phyloP scores from a whole-genome alignment of 2,797 vertebrate species.

The Rallus crepitans region DNA sequence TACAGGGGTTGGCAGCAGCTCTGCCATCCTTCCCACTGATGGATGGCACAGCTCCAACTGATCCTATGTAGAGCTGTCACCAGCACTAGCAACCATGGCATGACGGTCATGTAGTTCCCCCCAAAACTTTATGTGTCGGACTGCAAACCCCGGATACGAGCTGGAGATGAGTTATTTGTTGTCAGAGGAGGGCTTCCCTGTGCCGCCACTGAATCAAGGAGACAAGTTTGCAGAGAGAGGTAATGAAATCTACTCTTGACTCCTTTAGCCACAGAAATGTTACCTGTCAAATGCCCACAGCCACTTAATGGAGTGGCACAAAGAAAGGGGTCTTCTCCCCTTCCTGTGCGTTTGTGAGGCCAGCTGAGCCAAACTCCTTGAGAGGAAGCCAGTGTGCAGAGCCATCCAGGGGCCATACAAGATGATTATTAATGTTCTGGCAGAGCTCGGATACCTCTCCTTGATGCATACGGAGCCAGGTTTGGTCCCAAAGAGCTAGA shows the following conservation, averaged over 20 bases:
- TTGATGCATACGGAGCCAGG: not conserved
- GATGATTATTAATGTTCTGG: not conserved
- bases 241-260: not conserved
- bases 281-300: not conserved
- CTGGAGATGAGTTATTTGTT: not conserved
- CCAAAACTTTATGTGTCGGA: not conserved
- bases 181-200: not conserved
- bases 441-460: not conserved
- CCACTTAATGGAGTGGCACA: not conserved
- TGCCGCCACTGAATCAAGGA: not conserved
- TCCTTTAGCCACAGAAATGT: not conserved
- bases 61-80: not conserved
- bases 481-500: not conserved
- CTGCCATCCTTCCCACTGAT: not conserved
- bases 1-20: conserved; percentile 20
- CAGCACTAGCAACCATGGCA: not conserved
- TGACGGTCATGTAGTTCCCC: not conserved
- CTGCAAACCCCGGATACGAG: accelerated
- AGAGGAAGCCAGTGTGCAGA: not conserved
- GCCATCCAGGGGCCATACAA: not conserved
- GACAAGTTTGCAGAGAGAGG: not conserved
- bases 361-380: not conserved
- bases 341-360: not conserved
- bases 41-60: not conserved
- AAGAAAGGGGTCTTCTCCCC: not conserved